These are phyloP conservation scores for Alcis repandata DNA, from an alignment of 2,888 invertebrate genomes.

Conservation along the genomic window DNA sequence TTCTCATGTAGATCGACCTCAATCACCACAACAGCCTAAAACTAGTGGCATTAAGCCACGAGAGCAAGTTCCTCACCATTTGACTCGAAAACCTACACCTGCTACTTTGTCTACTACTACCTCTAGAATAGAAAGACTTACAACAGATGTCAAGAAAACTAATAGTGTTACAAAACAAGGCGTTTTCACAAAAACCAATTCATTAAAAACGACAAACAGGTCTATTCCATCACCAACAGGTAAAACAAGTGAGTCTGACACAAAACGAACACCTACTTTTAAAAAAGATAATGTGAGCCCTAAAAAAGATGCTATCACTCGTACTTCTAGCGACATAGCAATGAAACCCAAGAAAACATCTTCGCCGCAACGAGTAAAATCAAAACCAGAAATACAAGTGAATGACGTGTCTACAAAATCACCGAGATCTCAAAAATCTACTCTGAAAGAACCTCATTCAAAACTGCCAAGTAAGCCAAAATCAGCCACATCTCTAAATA, in stretches of 20 bases:
- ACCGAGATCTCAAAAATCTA: constrained; percentile 63
- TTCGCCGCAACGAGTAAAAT: constrained; percentile 77
- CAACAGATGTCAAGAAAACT: constrained; percentile 66
- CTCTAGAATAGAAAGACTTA: constrained; percentile 66
- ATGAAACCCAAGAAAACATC: constrained; percentile 80
- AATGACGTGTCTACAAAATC: constrained; percentile 69
- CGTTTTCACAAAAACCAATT: constrained; percentile 58
- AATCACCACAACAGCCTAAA: constrained; percentile 73
- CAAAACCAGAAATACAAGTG: constrained; percentile 83
- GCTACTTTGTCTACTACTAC: constrained; percentile 60
- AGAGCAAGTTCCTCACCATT: constrained; percentile 62
- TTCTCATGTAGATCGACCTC: constrained; percentile 65
- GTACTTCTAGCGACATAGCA: constrained; percentile 87
- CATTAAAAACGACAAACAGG: constrained; percentile 61
- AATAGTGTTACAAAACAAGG: constrained; percentile 65
- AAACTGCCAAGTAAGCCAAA: constrained; percentile 77
- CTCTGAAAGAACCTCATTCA: constrained; percentile 64
- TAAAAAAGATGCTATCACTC: constrained; percentile 76
- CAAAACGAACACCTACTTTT: constrained; percentile 65
- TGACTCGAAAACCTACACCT: constrained; percentile 67
- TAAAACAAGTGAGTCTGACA: constrained; percentile 66
- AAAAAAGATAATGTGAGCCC: constrained; percentile 73
- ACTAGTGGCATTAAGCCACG: constrained; percentile 67
- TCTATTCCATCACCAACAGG: constrained; percentile 51
- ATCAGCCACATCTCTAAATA: constrained; percentile 83